A percentile compares a stretch with the other conserved stretches of the same genome.
Evolutionary conservation across 1,140 invertebrate genomes (phyloP).

Genomic region (Zaprionus ornatus): DNA sequence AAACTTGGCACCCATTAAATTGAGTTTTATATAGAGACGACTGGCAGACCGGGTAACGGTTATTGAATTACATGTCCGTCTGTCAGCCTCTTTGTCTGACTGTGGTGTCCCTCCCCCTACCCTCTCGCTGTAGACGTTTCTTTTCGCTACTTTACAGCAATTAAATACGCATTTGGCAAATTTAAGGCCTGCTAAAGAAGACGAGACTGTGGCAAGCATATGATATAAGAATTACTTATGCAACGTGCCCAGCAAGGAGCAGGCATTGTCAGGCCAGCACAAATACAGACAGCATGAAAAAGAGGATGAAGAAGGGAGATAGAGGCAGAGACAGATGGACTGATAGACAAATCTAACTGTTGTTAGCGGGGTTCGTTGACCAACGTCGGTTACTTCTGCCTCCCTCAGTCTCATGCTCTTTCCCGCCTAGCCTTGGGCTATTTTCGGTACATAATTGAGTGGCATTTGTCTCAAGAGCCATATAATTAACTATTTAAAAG

Average conservation of each 20-base stretch:
- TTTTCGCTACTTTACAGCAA: conserved; percentile 32
- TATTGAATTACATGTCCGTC: conserved; percentile 65
- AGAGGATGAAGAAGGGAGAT: background rate
- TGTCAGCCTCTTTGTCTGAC: background rate
- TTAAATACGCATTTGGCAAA: conserved; percentile 56
- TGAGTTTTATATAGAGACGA: conserved; percentile 73
- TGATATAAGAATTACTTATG: conserved; percentile 11
- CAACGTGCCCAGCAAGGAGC: background rate
- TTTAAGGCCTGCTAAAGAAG: conserved; percentile 2
- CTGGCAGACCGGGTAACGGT: conserved; percentile 50
- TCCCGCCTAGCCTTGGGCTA: conserved; percentile 1
- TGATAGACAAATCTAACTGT: background rate
- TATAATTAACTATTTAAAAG: conserved; percentile 32
- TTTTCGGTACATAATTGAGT: conserved; percentile 25
- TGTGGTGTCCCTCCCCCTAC: background rate
- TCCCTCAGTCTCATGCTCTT: background rate
- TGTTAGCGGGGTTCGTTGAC: conserved; percentile 16
- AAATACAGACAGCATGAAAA: background rate
- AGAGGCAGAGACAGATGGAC: background rate
- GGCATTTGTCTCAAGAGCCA: conserved; percentile 22
- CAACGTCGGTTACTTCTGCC: background rate
- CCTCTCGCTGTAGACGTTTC: background rate
- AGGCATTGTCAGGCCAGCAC: background rate
- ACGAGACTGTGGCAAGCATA: background rate
- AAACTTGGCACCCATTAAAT: conserved; percentile 71